phyloP scores from a whole-genome alignment of 1,140 invertebrate species.

The Sinonovacula constricta region DNA sequence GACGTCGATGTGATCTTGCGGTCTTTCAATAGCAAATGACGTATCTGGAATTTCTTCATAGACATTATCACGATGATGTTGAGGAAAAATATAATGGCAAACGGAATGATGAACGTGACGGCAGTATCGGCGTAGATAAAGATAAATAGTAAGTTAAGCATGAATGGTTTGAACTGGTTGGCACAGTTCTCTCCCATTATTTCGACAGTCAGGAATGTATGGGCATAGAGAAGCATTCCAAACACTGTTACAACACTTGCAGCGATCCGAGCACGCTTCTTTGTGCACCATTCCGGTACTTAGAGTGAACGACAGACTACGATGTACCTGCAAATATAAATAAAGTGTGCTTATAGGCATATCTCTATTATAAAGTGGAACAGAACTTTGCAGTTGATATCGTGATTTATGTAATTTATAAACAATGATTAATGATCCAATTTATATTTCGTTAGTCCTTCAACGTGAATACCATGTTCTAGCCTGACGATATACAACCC shows the following conservation, averaged over 20 bases:
- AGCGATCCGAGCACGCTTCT: conserved; percentile 53
- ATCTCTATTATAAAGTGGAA: too few species aligned
- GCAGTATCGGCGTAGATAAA: conserved; percentile 81
- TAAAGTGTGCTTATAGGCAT: too few species aligned
- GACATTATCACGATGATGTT: conserved; percentile 82
- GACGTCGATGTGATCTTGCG: not conserved
- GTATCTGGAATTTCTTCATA: conserved; percentile 54
- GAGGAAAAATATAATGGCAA: conserved; percentile 80
- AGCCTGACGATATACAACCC: too few species aligned
- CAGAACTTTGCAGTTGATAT: too few species aligned
- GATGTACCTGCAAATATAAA: conserved; percentile 60
- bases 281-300: conserved; percentile 65
- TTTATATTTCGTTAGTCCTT: too few species aligned
- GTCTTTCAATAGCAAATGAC: conserved; percentile 46
- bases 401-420: too few species aligned
- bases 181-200: conserved; percentile 22
- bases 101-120: conserved; percentile 80
- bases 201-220: conserved; percentile 58
- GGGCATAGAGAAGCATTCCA: conserved; percentile 58
- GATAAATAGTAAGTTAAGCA: conserved; percentile 76
- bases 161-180: conserved; percentile 33
- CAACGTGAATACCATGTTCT: too few species aligned
- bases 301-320: conserved; percentile 73
- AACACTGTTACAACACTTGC: conserved; percentile 47
- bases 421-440: too few species aligned